Percentiles rank a stretch among this genome's conserved stretches.
phyloP scores from a whole-genome alignment of 2,888 invertebrate genomes.

The Drosophila paracracens region DNA sequence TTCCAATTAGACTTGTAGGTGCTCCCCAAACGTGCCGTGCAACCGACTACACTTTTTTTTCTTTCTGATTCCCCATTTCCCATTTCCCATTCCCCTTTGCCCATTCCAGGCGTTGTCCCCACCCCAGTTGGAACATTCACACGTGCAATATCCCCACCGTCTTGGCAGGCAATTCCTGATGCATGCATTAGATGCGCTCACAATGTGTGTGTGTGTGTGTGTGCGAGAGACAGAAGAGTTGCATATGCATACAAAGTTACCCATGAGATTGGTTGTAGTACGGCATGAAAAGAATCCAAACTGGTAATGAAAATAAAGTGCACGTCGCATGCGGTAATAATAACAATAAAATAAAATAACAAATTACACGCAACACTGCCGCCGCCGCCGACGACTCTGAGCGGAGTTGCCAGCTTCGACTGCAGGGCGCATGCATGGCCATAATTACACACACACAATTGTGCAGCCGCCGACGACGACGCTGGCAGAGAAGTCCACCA shows the following conservation, averaged over 20 bases:
- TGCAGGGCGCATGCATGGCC: conserved; percentile 49
- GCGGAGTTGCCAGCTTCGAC: conserved; percentile 9
- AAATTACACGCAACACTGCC: conserved; percentile 83
- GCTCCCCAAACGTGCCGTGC: conserved; percentile 44
- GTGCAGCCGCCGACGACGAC: conserved; percentile 47
- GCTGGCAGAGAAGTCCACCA: conserved; percentile 11
- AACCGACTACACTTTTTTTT: conserved; percentile 20
- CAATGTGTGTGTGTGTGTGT: neutral
- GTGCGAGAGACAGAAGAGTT: conserved; percentile 5
- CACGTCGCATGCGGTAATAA: conserved; percentile 82
- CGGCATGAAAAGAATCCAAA: conserved; percentile 77
- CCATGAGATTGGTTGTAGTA: conserved; percentile 41
- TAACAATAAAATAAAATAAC: conserved; percentile 84
- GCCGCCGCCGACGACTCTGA: conserved; percentile 40
- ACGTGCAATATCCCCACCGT: conserved; percentile 59
- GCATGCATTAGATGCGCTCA: conserved; percentile 68
- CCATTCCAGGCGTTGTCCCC: neutral
- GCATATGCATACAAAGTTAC: conserved; percentile 54
- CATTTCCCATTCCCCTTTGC: conserved; percentile 1
- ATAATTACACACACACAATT: conserved; percentile 74
- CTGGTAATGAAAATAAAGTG: conserved; percentile 81
- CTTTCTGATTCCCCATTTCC: conserved; percentile 7
- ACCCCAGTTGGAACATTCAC: conserved; percentile 57
- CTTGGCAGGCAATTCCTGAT: conserved; percentile 50
- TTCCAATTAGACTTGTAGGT: conserved; percentile 66